phyloP scores from a whole-genome alignment of 2,113 vertebrate genomes.

The Mastomys coucha region DNA sequence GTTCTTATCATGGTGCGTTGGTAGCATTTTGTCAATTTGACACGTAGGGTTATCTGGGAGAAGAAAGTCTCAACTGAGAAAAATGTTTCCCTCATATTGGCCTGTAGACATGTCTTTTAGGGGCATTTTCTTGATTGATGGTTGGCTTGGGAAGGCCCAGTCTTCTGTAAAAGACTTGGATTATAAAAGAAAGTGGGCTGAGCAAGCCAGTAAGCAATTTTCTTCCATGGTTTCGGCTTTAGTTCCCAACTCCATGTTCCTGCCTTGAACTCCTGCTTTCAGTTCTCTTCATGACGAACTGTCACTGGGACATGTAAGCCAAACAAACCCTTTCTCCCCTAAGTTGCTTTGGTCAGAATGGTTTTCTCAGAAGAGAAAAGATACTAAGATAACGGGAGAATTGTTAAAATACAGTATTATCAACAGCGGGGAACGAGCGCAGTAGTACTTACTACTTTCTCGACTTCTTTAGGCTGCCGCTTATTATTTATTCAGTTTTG shows the following conservation, averaged over 20 bases:
- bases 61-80: background rate
- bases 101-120: background rate
- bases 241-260: background rate
- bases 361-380: background rate
- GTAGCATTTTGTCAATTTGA: background rate
- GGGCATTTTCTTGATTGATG: background rate
- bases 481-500: constrained; percentile 31
- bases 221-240: background rate
- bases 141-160: background rate
- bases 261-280: background rate
- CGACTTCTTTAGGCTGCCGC: background rate
- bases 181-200: background rate
- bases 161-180: background rate
- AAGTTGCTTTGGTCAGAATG: background rate
- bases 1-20: background rate
- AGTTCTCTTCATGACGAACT: background rate
- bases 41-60: background rate
- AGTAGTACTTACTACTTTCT: background rate
- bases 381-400: background rate
- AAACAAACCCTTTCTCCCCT: background rate
- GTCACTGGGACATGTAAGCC: background rate
- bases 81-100: background rate
- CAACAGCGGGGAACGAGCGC: background rate
- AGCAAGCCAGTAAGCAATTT: background rate
- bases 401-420: constrained; percentile 49